phyloP scores from a whole-genome alignment of 1,140 invertebrate genomes.

The Telenomus remus region DNA sequence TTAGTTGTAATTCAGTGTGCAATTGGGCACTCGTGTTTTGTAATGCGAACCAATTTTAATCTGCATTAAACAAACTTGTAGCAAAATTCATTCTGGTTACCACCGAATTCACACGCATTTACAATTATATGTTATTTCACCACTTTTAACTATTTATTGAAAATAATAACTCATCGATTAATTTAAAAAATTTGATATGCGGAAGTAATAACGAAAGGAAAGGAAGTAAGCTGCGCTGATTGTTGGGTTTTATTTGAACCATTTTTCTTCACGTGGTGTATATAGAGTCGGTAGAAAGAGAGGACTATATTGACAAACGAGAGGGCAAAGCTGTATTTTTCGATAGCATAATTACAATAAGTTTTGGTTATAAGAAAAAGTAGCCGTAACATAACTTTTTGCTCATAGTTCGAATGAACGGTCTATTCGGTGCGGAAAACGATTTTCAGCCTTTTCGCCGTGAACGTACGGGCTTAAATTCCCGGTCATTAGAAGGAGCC shows the following conservation, averaged over 20 bases:
- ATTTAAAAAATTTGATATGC: no score
- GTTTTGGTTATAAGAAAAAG: slow-evolving; percentile 3
- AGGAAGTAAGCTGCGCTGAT: no score
- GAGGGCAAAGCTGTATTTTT: background rate
- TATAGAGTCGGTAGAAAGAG: background rate
- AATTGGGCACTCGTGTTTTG: background rate
- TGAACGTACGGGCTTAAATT: slow-evolving; percentile 31
- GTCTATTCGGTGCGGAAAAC: slow-evolving; percentile 10
- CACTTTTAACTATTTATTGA: no score
- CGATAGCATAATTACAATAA: slow-evolving; percentile 14
- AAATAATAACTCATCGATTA: no score
- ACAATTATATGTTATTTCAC: no score
- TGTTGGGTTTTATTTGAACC: no score
- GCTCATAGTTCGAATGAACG: background rate
- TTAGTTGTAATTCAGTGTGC: slow-evolving; percentile 11
- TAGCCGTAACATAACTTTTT: slow-evolving; percentile 30
- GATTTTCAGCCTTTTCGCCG: slow-evolving; percentile 28
- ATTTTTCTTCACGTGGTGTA: no score
- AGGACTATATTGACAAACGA: background rate
- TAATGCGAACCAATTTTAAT: slow-evolving; percentile 24
- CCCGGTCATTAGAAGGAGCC: slow-evolving; percentile 46
- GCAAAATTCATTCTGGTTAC: slow-evolving; percentile 13
- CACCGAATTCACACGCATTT: slow-evolving; percentile 1
- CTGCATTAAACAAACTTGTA: slow-evolving; percentile 27
- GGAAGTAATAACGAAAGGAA: no score